Percentiles rank a stretch among this genome's conserved stretches.
phyloP scores from a whole-genome alignment of 1,140 invertebrate species.

The Daktulosphaira vitifoliae region DNA sequence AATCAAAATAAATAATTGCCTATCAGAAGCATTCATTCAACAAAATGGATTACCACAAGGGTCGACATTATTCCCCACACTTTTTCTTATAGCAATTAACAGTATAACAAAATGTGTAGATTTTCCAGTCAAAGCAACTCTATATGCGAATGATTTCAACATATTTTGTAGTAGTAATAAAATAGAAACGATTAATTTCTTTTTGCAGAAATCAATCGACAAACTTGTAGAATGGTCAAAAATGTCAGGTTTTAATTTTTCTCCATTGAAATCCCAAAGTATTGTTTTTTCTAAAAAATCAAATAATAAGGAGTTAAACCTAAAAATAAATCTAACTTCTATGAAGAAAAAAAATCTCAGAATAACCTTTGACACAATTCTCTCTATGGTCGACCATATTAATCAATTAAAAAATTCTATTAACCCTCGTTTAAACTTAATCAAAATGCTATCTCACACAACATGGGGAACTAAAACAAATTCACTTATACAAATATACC shows the following conservation, averaged over 20 bases:
- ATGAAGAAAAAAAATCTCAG: no score
- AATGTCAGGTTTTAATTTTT: no score
- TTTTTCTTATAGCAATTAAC: not conserved
- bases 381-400: no score
- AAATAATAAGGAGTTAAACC: not conserved
- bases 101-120: not conserved
- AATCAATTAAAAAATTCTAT: no score
- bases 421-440: no score
- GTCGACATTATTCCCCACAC: not conserved
- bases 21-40: not conserved
- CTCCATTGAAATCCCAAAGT: not conserved
- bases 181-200: not conserved
- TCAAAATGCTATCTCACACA: no score
- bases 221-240: not conserved
- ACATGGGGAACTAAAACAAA: no score
- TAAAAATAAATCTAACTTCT: no score
- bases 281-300: not conserved
- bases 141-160: constrained; percentile 7
- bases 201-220: not conserved
- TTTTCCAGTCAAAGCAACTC: not conserved
- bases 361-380: no score
- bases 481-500: no score
- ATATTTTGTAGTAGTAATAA: not conserved
- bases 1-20: not conserved
- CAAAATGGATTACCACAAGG: not conserved